Conservation (phyloP, 2,113 vertebrate species). For the Nothobranchius kuhntae region DNA sequence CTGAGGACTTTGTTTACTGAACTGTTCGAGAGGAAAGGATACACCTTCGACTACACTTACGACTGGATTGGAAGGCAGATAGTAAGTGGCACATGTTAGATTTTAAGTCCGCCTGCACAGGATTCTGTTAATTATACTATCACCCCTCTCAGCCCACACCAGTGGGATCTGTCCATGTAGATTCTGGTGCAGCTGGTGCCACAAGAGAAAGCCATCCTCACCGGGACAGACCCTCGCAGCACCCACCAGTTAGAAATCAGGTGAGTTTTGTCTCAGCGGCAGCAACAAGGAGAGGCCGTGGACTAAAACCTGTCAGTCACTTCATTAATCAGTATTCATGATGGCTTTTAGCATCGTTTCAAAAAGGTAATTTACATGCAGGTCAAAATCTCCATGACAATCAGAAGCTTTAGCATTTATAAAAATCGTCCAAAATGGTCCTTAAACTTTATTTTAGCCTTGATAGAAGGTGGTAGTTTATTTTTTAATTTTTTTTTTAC, state of each 20-base stretch:
- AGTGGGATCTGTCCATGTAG: slow-evolving; percentile 92
- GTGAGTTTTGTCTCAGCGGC: slow-evolving; percentile 64
- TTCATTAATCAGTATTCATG: not conserved
- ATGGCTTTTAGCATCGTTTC: no score
- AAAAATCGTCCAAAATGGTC: no score
- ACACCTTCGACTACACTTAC: slow-evolving; percentile 96
- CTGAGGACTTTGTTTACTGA: slow-evolving; percentile 95
- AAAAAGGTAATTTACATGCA: no score
- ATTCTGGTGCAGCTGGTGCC: slow-evolving; percentile 90
- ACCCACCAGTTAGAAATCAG: slow-evolving; percentile 92
- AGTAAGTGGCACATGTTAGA: slow-evolving; percentile 80
- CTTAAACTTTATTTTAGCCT: no score
- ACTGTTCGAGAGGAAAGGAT: slow-evolving; percentile 96
- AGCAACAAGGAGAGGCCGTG: not conserved
- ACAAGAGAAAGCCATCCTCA: slow-evolving; percentile 92
- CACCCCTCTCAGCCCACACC: slow-evolving; percentile 88
- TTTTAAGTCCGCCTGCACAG: not conserved
- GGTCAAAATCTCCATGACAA: no score
- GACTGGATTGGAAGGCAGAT: slow-evolving; percentile 98
- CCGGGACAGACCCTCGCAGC: slow-evolving; percentile 90
- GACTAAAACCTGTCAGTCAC: not conserved
- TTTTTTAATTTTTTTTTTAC: no score
- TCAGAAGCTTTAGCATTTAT: no score
- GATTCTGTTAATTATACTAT: slow-evolving; percentile 1
- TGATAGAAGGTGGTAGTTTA: no score